phyloP scores from a whole-genome alignment of 1,140 invertebrate species.

The Lithobius niger region DNA sequence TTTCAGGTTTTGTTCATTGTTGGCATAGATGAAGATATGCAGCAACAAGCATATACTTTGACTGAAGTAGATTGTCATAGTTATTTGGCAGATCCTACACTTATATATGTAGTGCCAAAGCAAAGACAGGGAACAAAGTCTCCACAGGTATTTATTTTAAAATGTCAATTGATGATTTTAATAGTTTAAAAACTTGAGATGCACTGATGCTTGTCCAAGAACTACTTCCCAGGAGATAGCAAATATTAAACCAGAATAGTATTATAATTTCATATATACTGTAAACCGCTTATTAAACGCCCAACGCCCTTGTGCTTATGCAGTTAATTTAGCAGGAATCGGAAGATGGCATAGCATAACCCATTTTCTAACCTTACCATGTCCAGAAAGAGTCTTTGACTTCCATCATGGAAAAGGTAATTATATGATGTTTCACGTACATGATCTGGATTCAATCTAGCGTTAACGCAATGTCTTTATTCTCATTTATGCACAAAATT shows the following conservation, averaged over 20 bases:
- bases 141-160: background rate
- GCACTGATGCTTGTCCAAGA: no score
- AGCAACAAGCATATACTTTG: slow-evolving; percentile 32
- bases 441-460: no score
- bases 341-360: no score
- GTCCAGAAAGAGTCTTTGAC: no score
- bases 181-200: no score
- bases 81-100: slow-evolving; percentile 23
- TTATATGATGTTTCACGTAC: no score
- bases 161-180: background rate
- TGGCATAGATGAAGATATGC: slow-evolving; percentile 30
- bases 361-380: no score
- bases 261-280: slow-evolving; percentile 18
- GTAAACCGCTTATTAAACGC: slow-evolving; percentile 3
- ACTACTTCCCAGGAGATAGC: background rate
- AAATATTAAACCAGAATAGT: background rate
- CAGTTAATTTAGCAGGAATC: no score
- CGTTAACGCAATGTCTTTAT: no score
- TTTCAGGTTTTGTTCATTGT: slow-evolving; percentile 33
- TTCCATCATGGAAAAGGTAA: no score
- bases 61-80: slow-evolving; percentile 26
- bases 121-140: background rate
- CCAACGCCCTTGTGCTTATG: background rate
- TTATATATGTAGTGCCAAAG: slow-evolving; percentile 18
- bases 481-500: no score